Evolutionary conservation across 2,113 vertebrate species (phyloP).

Genomic region (Etheostoma spectabile): DNA sequence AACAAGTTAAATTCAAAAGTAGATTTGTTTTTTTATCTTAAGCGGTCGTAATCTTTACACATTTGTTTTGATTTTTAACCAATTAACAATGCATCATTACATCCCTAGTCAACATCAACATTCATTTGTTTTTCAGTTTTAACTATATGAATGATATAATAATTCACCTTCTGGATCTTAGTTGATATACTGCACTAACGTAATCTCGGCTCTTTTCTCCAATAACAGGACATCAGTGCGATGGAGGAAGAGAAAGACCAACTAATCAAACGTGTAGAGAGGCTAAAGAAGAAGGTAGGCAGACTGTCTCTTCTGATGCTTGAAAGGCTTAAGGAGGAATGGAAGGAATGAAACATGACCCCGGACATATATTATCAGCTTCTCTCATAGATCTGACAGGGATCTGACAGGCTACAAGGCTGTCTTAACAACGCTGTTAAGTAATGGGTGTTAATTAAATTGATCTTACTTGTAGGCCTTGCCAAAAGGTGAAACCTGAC

Average conservation of each 20-base stretch:
- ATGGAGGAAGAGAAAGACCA: slow-evolving; percentile 99
- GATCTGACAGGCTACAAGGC: slow-evolving; percentile 75
- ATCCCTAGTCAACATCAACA: too few relatives aligned
- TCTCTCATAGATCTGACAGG: slow-evolving; percentile 79
- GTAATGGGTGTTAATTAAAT: slow-evolving; percentile 68
- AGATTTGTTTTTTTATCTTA: too few relatives aligned
- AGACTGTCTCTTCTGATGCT: slow-evolving; percentile 64
- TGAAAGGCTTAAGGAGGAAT: slow-evolving; percentile 68
- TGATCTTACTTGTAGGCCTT: slow-evolving; percentile 40
- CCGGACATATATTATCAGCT: slow-evolving; percentile 76
- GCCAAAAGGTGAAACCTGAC: slow-evolving; percentile 69
- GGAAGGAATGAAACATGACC: slow-evolving; percentile 87
- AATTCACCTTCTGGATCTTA: not conserved
- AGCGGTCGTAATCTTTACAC: too few relatives aligned
- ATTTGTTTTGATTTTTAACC: too few relatives aligned
- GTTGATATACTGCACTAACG: not conserved
- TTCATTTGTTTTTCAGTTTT: not conserved
- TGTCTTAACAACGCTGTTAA: slow-evolving; percentile 50
- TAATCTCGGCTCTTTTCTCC: not conserved
- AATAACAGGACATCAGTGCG: slow-evolving; percentile 91
- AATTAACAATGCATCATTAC: too few relatives aligned
- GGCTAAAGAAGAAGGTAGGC: slow-evolving; percentile 94
- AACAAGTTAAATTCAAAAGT: too few relatives aligned
- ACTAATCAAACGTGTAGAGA: slow-evolving; percentile 94
- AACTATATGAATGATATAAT: not conserved